These are phyloP conservation scores for Ecdyonurus torrentis DNA, from an alignment of 2,888 invertebrate genomes.

Conservation along the genomic window DNA sequence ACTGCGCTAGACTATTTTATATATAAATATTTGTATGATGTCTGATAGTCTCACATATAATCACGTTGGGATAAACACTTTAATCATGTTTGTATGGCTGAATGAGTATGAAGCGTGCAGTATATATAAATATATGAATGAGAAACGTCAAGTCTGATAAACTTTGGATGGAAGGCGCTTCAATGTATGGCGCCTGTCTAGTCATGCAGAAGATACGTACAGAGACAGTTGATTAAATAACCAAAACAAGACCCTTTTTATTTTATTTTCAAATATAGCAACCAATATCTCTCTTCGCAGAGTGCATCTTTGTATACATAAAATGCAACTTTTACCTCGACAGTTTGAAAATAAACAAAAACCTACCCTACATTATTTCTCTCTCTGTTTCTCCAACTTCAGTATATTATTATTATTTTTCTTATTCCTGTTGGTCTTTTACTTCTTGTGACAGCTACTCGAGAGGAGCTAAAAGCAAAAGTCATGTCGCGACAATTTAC, in stretches of 20 bases:
- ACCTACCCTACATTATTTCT: not conserved
- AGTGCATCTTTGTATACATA: not conserved
- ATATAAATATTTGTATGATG: no score
- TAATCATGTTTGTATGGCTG: not conserved
- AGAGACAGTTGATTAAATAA: not conserved
- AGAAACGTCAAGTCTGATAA: not conserved
- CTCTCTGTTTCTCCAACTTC: not conserved
- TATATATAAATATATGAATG: no score
- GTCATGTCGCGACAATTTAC: not conserved
- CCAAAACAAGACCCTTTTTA: no score
- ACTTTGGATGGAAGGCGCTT: not conserved
- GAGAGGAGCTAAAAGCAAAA: not conserved
- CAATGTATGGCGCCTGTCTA: not conserved
- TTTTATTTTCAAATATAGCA: no score
- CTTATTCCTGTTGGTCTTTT: no score
- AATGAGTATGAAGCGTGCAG: no score
- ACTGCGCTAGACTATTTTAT: no score
- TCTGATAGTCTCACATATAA: not conserved
- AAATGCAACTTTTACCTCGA: not conserved
- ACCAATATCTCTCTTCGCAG: no score
- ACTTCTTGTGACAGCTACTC: not conserved
- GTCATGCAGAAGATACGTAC: not conserved
- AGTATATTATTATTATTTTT: no score
- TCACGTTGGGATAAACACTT: not conserved
- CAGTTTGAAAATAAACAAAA: not conserved